Base-by-base conservation (phyloP, 2,888 invertebrate genomes). In the Volucella bombylans region DNA sequence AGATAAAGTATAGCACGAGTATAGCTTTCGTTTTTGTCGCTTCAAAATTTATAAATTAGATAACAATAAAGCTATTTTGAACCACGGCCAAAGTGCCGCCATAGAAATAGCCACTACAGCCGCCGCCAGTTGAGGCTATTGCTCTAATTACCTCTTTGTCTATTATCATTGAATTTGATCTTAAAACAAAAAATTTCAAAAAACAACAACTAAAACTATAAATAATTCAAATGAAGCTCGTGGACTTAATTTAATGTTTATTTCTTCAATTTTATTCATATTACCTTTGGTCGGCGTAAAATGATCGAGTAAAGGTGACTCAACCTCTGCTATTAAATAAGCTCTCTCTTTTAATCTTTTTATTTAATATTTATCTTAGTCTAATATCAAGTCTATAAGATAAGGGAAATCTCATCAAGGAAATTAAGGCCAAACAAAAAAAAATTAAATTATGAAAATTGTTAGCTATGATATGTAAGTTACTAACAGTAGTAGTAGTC, bases 101-200 rank as follows among this genome's bases (percentile, higher is more conserved):
- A 31, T 31, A 31, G 31, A 31, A 31, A 31, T 31, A 31, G 31
- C 31, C 6, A 31, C 31, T 6, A 6, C 6, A 6, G 31, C 31
- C 31, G 31, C 31, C 45, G 54, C 55, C 55, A 18, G 55, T 78
- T 69, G 49, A 57, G 71, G 78, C 49, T 71, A 64, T 69, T 78
- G 71, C 71, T 78, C 78, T 50, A 78, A 69, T 78, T 78, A 78
- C 69, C 64, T 64, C 62, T 54, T 47, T 49, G 62, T 77, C 39
- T 77, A 31, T 78, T 71, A 71, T 71, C 52, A 15, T 57, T 71
- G 15, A 45, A 71, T 65, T 78, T 57, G 64, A 71, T 71, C 62
- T 45, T 67, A 54, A 52, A 54, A 68, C 38, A 55, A 55, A 31
- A 4, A 31, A 31, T 31, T 31, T 31, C 0, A 18, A 62, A 45